A percentile compares a stretch with the other conserved stretches of the same genome.
Evolutionary conservation across 1,140 invertebrate genomes (phyloP).

Genomic region (Drosophila orosa): DNA sequence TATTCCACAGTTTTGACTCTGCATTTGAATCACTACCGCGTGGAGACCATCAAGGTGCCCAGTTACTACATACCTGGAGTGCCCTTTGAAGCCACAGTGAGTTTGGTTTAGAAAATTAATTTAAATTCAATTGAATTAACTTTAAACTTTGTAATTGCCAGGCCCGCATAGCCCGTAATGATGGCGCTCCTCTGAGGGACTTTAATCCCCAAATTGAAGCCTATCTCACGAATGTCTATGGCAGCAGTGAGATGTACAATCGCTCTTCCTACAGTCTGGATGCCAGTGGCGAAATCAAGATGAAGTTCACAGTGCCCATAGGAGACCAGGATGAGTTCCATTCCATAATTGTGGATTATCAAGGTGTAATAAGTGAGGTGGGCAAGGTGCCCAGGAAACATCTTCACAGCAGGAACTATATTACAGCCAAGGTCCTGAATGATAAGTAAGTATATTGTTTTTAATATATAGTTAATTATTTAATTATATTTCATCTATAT

Average conservation of each 20-base stretch:
- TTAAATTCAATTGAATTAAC: neutral
- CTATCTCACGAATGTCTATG: constrained; percentile 89
- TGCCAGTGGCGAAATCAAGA: constrained; percentile 88
- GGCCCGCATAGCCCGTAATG: constrained; percentile 86
- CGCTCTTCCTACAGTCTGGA: constrained; percentile 87
- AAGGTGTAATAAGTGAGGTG: constrained; percentile 87
- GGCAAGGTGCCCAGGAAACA: constrained; percentile 90
- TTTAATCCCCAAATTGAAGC: constrained; percentile 87
- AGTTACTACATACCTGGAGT: constrained; percentile 95
- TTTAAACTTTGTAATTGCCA: neutral
- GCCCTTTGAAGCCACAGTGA: constrained; percentile 91
- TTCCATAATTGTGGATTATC: constrained; percentile 86
- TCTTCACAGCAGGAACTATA: constrained; percentile 89
- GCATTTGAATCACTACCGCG: constrained; percentile 91
- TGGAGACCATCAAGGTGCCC: constrained; percentile 92
- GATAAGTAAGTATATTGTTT: constrained; percentile 83
- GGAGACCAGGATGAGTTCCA: constrained; percentile 85
- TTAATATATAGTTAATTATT: neutral
- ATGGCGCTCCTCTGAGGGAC: constrained; percentile 88
- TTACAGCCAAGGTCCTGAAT: constrained; percentile 90
- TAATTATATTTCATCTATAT: neutral
- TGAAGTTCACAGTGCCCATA: constrained; percentile 89
- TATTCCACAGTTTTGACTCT: constrained; percentile 88
- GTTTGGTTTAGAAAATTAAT: constrained; percentile 45
- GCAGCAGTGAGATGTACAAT: constrained; percentile 87